phyloP scores from a whole-genome alignment of 2,888 invertebrate genomes.

The Eilema caniola region DNA sequence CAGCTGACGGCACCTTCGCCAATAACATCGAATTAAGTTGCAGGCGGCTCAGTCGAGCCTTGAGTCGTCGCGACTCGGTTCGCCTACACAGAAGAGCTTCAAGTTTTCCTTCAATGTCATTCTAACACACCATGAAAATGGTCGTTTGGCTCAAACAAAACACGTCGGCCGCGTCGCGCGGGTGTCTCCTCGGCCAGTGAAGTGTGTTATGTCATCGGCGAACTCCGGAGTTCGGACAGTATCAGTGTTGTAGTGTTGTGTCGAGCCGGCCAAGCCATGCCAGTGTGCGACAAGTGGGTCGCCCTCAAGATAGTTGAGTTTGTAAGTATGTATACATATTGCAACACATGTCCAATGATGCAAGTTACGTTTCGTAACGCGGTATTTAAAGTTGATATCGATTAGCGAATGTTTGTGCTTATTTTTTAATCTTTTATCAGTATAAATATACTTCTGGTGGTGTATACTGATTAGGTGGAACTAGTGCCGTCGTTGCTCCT shows the following conservation, averaged over 20 bases:
- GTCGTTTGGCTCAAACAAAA: slow-evolving; percentile 69
- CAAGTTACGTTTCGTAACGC: slow-evolving; percentile 50
- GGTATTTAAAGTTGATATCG: slow-evolving; percentile 37
- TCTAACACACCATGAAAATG: slow-evolving; percentile 64
- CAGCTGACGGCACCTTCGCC: slow-evolving; percentile 21
- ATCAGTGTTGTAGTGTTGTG: slow-evolving; percentile 45
- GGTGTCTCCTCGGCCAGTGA: slow-evolving; percentile 60
- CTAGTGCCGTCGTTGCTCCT: background rate
- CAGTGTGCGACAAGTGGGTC: slow-evolving; percentile 86
- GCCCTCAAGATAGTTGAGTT: slow-evolving; percentile 85
- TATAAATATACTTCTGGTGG: background rate
- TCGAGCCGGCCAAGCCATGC: slow-evolving; percentile 65
- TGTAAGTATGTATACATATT: slow-evolving; percentile 76
- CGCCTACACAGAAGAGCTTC: slow-evolving; percentile 48
- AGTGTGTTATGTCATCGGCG: slow-evolving; percentile 63
- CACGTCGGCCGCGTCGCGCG: slow-evolving; percentile 69
- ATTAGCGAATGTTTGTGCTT: slow-evolving; percentile 8
- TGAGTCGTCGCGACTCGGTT: slow-evolving; percentile 36
- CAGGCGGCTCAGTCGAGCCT: slow-evolving; percentile 39
- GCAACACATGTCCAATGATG: slow-evolving; percentile 52
- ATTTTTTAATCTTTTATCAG: slow-evolving; percentile 6
- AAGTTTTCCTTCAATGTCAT: slow-evolving; percentile 73
- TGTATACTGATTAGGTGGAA: background rate
- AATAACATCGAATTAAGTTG: slow-evolving; percentile 27
- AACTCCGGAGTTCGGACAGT: slow-evolving; percentile 47